These are phyloP conservation scores for Megaceryle alcyon DNA, from an alignment of 2,797 vertebrate genomes.

Conservation along the genomic window DNA sequence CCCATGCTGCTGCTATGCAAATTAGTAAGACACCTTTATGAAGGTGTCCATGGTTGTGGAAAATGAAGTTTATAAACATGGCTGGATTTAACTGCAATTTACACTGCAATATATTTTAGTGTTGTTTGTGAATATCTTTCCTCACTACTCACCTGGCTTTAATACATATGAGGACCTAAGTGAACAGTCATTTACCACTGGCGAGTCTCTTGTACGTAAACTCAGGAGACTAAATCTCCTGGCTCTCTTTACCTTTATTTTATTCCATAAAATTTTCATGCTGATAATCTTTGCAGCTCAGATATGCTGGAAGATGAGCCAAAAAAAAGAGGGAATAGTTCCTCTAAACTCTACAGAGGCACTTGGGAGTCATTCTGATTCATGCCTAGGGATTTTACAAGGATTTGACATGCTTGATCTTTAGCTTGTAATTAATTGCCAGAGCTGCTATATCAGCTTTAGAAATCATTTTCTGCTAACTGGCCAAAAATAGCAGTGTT, in stretches of 20 bases:
- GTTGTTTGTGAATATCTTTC: background rate
- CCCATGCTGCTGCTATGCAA: background rate
- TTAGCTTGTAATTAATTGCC: conserved; percentile 60
- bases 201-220: background rate
- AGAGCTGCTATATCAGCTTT: conserved; percentile 48
- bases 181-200: background rate
- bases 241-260: background rate
- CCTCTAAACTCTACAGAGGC: background rate
- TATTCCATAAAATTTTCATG: background rate
- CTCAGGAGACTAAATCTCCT: background rate
- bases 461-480: conserved; percentile 15
- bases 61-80: background rate
- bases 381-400: conserved; percentile 3
- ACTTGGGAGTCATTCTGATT: conserved; percentile 14
- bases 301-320: background rate
- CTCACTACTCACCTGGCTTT: background rate
- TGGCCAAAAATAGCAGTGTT: conserved; percentile 25
- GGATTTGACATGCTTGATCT: conserved; percentile 61
- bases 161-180: background rate
- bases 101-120: background rate
- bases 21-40: background rate
- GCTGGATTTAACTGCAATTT: background rate
- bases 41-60: rapidly evolving
- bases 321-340: background rate
- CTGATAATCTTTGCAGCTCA: background rate